Evolutionary conservation across 2,888 invertebrate genomes (phyloP), one percentile per base, ranked within the genome.

Genomic region (Melangyna quadrimaculata): DNA sequence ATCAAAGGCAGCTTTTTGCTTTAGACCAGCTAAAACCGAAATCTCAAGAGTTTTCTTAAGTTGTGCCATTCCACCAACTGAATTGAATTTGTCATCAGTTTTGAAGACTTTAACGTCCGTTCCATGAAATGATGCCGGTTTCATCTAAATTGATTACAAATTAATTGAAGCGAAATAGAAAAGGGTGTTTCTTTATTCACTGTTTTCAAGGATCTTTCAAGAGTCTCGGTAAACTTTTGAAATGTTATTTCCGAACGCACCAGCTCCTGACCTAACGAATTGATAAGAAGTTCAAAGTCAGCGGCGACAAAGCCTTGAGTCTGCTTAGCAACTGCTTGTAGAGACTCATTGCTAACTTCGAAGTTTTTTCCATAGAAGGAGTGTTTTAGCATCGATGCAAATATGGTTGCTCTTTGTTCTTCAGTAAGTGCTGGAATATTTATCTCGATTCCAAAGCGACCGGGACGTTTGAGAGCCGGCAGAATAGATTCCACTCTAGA

Each of bases 281-380:
- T 91, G 63, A 93, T 90, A 12, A 95, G 88, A 8, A 93, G 89
- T 0, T 90, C 90, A 24, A 95, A 88, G 90, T 95, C 95, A 3
- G 94, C 93, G 5, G 93, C 92, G 8, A 94, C 93, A 90, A 93
- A 94, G 19, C 94, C 94, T 37, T 94, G 93, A 0, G 94, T 94
- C 77, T 93, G 90, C 40, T 90, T 89, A 1, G 93, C 93, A 1
- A 91, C 82, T 10, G 69, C 69, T 8, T 88, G 73, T 3, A 90
- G 65, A 6, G 94, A 70, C 3, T 87, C 69, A 2, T 88, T 55
- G 19, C 65, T 65, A 17, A 88, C 79, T 57, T 69, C 14, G 6
- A 83, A 72, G 7, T 45, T 29, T 43, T 86, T 78, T 0, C 83
- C 83, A 5, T 59, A 61, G 63, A 88, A 82, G 17, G 63, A 80